Conservation (phyloP, 2,888 invertebrate species). For the Esperia sulphurella region DNA sequence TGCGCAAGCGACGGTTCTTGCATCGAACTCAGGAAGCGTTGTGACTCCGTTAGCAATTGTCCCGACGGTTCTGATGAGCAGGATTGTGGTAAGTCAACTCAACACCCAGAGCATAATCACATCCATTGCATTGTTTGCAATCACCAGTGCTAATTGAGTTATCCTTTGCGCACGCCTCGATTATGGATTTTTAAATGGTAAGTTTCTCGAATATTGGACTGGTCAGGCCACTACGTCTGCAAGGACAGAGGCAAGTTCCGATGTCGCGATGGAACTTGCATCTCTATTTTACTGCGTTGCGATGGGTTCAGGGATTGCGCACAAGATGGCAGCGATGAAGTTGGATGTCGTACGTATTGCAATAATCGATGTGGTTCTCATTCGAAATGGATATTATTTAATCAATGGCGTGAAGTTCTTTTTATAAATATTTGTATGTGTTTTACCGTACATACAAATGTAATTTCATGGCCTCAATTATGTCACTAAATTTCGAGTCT, state of each 20-base stretch:
- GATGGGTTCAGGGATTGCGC: constrained; percentile 87
- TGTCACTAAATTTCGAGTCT: constrained; percentile 11
- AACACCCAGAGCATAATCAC: not conserved
- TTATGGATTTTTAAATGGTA: constrained; percentile 44
- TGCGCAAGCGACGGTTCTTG: constrained; percentile 81
- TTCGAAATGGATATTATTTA: not conserved
- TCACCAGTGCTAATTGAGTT: not conserved
- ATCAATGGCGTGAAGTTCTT: too few relatives aligned
- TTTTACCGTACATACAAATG: too few relatives aligned
- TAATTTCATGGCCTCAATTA: too few relatives aligned
- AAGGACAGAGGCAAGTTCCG: constrained; percentile 80
- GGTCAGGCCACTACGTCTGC: constrained; percentile 60
- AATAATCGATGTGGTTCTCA: not conserved
- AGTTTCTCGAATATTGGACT: constrained; percentile 46
- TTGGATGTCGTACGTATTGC: constrained; percentile 79
- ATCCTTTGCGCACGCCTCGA: constrained; percentile 41
- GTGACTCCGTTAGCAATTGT: constrained; percentile 77
- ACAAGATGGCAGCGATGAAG: constrained; percentile 81
- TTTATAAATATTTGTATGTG: too few relatives aligned
- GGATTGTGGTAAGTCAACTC: constrained; percentile 51
- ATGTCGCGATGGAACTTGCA: constrained; percentile 87
- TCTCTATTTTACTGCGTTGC: constrained; percentile 83
- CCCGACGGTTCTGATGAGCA: constrained; percentile 82
- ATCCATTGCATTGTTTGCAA: not conserved
- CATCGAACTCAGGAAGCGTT: constrained; percentile 74